Evolutionary conservation across 2,113 vertebrate species (phyloP).

Genomic region (Oryzias woworae): DNA sequence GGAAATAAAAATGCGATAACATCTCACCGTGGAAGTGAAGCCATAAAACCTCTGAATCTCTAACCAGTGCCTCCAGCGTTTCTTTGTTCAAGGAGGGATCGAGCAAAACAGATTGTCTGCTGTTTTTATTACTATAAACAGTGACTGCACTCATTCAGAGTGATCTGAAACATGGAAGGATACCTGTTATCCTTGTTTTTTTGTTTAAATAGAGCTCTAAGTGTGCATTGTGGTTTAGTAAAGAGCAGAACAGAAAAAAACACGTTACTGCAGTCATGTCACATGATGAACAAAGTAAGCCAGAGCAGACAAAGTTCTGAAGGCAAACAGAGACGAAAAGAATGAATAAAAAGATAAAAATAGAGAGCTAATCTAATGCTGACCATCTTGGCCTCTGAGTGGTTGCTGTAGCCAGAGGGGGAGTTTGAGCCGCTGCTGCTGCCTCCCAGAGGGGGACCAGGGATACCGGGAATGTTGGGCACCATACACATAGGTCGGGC

Average conservation of each 20-base stretch:
- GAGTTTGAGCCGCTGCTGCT: slow-evolving; percentile 88
- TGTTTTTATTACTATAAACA: slow-evolving; percentile 6
- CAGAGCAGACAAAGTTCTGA: slow-evolving; percentile 36
- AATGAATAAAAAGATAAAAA: slow-evolving; percentile 40
- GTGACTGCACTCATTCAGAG: neutral
- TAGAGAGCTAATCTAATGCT: slow-evolving; percentile 67
- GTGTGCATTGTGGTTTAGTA: slow-evolving; percentile 2
- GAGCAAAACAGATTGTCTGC: neutral
- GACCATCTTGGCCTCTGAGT: slow-evolving; percentile 96
- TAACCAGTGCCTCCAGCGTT: neutral
- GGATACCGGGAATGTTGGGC: slow-evolving; percentile 97
- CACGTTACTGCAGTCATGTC: slow-evolving; percentile 48
- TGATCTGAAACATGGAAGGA: slow-evolving; percentile 3
- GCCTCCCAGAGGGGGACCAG: slow-evolving; percentile 89
- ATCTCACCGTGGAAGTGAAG: slow-evolving; percentile 1
- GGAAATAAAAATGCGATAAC: neutral
- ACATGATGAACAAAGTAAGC: slow-evolving; percentile 56
- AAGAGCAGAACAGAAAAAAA: slow-evolving; percentile 27
- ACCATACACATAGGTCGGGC: slow-evolving; percentile 91
- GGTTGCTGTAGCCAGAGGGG: slow-evolving; percentile 86
- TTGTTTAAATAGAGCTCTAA: neutral
- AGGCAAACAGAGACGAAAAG: slow-evolving; percentile 49
- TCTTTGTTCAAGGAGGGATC: neutral
- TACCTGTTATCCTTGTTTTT: neutral
- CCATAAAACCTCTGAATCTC: neutral